These are phyloP conservation scores for Ericerus pela DNA, from an alignment of 1,140 invertebrate species.

Conservation along the genomic window DNA sequence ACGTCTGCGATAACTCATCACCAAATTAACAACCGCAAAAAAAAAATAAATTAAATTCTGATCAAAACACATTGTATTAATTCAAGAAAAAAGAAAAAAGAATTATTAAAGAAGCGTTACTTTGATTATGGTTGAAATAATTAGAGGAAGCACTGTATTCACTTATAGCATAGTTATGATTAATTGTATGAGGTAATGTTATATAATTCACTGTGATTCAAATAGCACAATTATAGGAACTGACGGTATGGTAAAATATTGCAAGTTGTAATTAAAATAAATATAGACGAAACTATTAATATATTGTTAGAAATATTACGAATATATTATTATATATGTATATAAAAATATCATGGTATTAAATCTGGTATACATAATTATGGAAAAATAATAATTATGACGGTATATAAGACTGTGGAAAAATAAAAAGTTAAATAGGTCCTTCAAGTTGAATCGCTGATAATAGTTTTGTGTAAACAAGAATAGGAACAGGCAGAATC, in stretches of 20 bases:
- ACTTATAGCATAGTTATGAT: slow-evolving; percentile 8
- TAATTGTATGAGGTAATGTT: slow-evolving; percentile 5
- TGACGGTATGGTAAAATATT: slow-evolving; percentile 10
- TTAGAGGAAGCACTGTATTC: slow-evolving; percentile 8
- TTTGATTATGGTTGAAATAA: no score
- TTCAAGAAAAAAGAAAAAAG: no score
- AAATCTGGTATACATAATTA: slow-evolving; percentile 10
- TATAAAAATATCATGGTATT: slow-evolving; percentile 2
- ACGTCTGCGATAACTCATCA: no score
- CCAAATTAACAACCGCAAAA: no score
- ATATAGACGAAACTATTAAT: slow-evolving; percentile 8
- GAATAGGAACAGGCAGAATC: no score
- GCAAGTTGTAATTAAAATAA: slow-evolving; percentile 4
- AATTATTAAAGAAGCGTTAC: no score
- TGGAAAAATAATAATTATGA: neutral
- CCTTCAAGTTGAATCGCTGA: no score
- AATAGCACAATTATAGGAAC: slow-evolving; percentile 11
- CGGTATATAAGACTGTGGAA: slow-evolving; percentile 3
- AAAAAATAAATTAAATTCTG: no score
- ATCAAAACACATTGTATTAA: no score
- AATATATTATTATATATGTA: neutral
- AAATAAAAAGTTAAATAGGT: no score
- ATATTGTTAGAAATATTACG: slow-evolving; percentile 2
- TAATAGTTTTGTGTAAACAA: no score
- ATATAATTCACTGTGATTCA: slow-evolving; percentile 7